Evolutionary conservation across 1,140 invertebrate species (phyloP).

Genomic region (Pogonomyrmex barbatus): DNA sequence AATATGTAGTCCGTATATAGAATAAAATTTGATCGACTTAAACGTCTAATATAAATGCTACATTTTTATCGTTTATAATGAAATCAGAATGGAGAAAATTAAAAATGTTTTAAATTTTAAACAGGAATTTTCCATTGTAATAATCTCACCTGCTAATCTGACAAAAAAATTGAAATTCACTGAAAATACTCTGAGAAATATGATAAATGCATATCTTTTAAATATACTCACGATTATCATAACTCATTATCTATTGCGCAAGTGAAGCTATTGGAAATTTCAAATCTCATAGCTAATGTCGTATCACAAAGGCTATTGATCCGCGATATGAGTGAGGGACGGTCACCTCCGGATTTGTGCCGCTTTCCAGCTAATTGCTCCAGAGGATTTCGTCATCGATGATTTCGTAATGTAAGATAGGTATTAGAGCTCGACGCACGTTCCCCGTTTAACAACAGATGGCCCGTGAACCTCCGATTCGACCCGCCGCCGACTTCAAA

Average conservation of each 20-base stretch:
- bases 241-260: constrained; percentile 4
- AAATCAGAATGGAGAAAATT: neutral
- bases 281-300: neutral
- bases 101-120: neutral
- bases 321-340: constrained; percentile 3
- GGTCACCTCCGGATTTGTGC: constrained; percentile 34
- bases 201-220: neutral
- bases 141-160: neutral
- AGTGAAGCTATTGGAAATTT: neutral
- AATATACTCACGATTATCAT: neutral
- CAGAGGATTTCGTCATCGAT: constrained; percentile 54
- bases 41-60: neutral
- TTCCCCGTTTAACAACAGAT: constrained; percentile 66
- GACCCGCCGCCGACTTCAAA: constrained; percentile 56
- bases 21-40: neutral
- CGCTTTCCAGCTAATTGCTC: constrained; percentile 52
- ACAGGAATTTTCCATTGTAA: neutral
- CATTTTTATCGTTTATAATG: neutral
- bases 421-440: constrained; percentile 14
- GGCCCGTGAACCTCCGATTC: constrained; percentile 71
- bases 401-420: constrained; percentile 58
- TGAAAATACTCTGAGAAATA: neutral
- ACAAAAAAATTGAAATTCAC: constrained; percentile 1
- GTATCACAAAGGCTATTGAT: constrained; percentile 41
- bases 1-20: neutral